Evolutionary conservation across 53 echinoderm and acorn worm genomes (phyloP), one percentile per base, ranked within the genome.

Genomic region (Henricia sp.): DNA sequence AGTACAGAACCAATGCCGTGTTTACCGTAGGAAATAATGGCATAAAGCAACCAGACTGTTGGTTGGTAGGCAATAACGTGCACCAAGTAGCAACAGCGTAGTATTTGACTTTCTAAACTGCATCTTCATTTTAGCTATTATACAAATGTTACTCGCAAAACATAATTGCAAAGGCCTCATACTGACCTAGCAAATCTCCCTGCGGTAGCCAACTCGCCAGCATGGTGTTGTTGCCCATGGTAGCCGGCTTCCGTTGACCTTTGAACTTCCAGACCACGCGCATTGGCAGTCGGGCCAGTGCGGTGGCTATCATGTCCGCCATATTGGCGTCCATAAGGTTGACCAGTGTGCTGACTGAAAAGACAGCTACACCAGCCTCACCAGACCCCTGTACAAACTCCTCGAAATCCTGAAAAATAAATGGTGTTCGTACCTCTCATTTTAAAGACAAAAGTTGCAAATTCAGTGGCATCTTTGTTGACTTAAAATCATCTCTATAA

Each of bases 191-290:
- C 23, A 89, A 42, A 37, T 89, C 89, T 37, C 64, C 72, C 67
- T 84, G 89, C 43, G 84, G 84, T 32, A 84, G 50, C 84, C 84
- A 88, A 33, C 54, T 29, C n/a, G 70, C 80, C 42, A 82, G 39
- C 37, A 69, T 17, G 12, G 88, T 88, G 68, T 89, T 89, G 55
- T 84, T 67, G 19, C 84, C 84, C 32, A 89, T 66, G 1, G 54
- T 82, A 0, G 52, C 29, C 9, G 84, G 71, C 14, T 29, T 52
- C 37, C 39, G 32, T 5, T 73, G 33, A 2, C 68, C 76, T 6
- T 30, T 51, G 36, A 73, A 84, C 59, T 84, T 84, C 89, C 89
- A 89, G 34, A 89, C 17, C 5, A 89, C 89, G 11, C 55, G 84
- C 16, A 73, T 28, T 2, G 84, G 89, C n/a, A 89, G 25, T 29